Conservation (phyloP, 2,888 invertebrate species). For the Tipula lateralis region DNA sequence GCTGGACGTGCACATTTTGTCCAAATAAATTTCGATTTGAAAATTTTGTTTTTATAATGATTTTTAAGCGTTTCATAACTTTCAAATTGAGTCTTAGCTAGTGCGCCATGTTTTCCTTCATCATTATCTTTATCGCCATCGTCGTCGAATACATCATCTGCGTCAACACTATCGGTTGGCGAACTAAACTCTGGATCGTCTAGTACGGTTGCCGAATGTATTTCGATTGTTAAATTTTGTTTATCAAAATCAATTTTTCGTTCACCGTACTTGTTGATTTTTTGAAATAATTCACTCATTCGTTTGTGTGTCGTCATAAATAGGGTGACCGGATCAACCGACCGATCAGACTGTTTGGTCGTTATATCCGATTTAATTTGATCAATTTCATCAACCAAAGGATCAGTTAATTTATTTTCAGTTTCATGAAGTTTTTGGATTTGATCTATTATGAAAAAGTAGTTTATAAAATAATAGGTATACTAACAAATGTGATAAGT, state of each 20-base stretch:
- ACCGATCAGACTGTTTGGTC: background rate
- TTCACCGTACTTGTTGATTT: conserved; percentile 56
- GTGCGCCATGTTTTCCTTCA: background rate
- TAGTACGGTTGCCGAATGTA: background rate
- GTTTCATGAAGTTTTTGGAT: background rate
- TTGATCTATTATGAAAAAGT: background rate
- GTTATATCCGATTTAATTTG: conserved; percentile 12
- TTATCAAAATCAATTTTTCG: conserved; percentile 12
- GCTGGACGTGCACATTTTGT: conserved; percentile 59
- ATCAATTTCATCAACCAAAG: background rate
- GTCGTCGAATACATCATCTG: background rate
- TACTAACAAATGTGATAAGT: background rate
- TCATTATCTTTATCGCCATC: background rate
- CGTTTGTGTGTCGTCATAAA: conserved; percentile 57
- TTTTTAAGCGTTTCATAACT: background rate
- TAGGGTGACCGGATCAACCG: conserved; percentile 49
- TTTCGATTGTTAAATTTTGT: background rate
- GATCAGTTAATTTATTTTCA: background rate
- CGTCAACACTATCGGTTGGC: background rate
- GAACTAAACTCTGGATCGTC: background rate
- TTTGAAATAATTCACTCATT: conserved; percentile 54
- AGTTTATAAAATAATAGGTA: background rate
- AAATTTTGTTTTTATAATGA: conserved; percentile 42
- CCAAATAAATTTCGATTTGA: conserved; percentile 55
- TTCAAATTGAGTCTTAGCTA: background rate